Percentiles rank a stretch among this genome's conserved stretches.
Conservation (phyloP, 2,113 vertebrate genomes). For the Archocentrus centrarchus region DNA sequence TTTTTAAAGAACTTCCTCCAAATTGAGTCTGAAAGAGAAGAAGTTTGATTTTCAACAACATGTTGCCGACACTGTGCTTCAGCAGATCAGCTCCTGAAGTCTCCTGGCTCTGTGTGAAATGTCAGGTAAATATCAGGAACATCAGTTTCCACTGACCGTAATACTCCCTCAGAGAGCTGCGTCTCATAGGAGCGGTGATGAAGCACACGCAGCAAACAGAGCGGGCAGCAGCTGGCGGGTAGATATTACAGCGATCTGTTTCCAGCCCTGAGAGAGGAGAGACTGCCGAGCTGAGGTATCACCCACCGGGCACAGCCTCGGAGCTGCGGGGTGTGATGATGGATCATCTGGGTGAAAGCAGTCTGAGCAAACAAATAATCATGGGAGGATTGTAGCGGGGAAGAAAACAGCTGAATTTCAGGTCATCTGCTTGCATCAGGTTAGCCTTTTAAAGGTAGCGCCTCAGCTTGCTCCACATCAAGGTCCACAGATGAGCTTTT, state of each 20-base stretch:
- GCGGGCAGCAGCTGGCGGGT: slow-evolving; percentile 41
- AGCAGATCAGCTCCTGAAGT: neutral
- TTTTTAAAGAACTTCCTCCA: neutral
- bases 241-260: slow-evolving; percentile 40
- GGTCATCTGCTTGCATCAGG: neutral
- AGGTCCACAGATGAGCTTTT: neutral
- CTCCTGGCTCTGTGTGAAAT: slow-evolving; percentile 37
- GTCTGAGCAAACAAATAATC: neutral
- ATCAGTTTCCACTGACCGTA: slow-evolving; percentile 17
- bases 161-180: slow-evolving; percentile 20
- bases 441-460: neutral
- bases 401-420: neutral
- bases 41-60: neutral
- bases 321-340: neutral
- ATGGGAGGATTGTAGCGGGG: fast-evolving
- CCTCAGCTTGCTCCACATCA: too few species aligned
- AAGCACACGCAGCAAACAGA: slow-evolving; percentile 21
- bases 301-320: neutral
- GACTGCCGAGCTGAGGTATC: neutral
- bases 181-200: slow-evolving; percentile 15
- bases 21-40: neutral
- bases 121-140: slow-evolving; percentile 53
- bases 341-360: neutral
- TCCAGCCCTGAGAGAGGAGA: slow-evolving; percentile 14
- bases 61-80: neutral